A percentile compares a stretch with the other conserved stretches of the same genome.
Evolutionary conservation across 2,113 vertebrate genomes (phyloP).

Genomic region (Tragelaphus buxtoni): DNA sequence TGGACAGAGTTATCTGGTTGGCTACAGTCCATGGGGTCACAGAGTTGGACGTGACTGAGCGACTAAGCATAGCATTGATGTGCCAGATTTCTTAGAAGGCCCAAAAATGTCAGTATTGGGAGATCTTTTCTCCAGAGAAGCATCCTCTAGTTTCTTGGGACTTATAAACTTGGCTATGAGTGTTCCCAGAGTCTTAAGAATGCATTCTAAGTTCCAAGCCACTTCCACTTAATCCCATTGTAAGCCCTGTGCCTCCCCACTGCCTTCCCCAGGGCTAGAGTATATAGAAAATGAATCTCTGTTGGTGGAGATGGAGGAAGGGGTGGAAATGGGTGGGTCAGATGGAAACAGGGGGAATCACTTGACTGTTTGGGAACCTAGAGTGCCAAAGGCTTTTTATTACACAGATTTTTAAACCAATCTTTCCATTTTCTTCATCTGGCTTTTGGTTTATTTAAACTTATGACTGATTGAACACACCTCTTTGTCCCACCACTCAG

Average conservation of each 20-base stretch:
- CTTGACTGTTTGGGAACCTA: background rate
- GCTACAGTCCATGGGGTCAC: background rate
- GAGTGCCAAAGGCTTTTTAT: background rate
- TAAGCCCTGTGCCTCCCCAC: background rate
- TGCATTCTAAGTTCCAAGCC: background rate
- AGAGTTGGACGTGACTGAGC: background rate
- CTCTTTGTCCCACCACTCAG: background rate
- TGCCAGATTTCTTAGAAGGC: background rate
- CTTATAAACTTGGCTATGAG: background rate
- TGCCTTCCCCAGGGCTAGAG: background rate
- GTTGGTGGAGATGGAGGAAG: background rate
- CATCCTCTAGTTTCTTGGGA: background rate
- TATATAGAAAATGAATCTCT: background rate
- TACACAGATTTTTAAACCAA: background rate
- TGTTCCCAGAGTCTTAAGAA: background rate
- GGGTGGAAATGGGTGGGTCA: background rate
- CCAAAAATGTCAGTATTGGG: background rate
- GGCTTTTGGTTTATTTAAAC: slow-evolving; percentile 9
- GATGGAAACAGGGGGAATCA: background rate
- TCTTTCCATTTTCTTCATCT: background rate
- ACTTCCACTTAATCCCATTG: background rate
- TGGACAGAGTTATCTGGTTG: background rate
- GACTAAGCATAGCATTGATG: background rate
- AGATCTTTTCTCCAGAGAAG: background rate
- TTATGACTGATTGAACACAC: background rate